Evolutionary conservation across 2,888 invertebrate species (phyloP), one percentile per base, ranked within the genome.

Genomic region (Scotopteryx bipunctaria): DNA sequence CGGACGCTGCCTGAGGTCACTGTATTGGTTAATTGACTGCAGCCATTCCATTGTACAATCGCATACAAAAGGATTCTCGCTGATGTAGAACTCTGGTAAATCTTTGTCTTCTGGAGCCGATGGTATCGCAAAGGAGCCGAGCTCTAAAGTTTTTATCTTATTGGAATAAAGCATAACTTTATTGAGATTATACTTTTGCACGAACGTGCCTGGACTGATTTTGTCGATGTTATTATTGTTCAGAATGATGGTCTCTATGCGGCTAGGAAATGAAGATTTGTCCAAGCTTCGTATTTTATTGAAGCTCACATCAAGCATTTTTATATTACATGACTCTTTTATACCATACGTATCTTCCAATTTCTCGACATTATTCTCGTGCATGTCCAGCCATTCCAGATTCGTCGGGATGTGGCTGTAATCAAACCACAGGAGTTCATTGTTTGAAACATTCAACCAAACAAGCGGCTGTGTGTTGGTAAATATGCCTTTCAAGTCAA

Each of bases 11-110:
- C 94, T 88, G 59, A 92, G 91, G 69, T 93, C 93, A 69, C 93
- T 93, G 77, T 95, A 88, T 86, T 94, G 94, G 90, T 95, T 95
- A 79, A 95, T 94, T 77, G 94, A 91, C 69, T 95, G 93, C 68
- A 96, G 79, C 96, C 96, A 97, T 83, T 96, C 96, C 95, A 96
- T 95, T 68, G 94, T 94, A 83, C 97, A 97, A 83, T 96, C 95
- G 81, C 97, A 97, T 66, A 93, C 92, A 78, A 96, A 94, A 54
- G 96, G 96, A 91, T 97, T 97, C 70, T 93, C 93, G 38, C 95
- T 95, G 62, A 96, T 93, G 78, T 94, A 95, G 82, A 96, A 95
- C 76, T 94, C 93, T 9, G 96, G 95, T 64, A 95, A 84, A 73
- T 94, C 94, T 80, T 91, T 92, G 67, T 93, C 93, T 61, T 92